These are phyloP conservation scores for Rhabdophis nuchalis DNA, from an alignment of 2,797 vertebrate species.

Conservation along the genomic window DNA sequence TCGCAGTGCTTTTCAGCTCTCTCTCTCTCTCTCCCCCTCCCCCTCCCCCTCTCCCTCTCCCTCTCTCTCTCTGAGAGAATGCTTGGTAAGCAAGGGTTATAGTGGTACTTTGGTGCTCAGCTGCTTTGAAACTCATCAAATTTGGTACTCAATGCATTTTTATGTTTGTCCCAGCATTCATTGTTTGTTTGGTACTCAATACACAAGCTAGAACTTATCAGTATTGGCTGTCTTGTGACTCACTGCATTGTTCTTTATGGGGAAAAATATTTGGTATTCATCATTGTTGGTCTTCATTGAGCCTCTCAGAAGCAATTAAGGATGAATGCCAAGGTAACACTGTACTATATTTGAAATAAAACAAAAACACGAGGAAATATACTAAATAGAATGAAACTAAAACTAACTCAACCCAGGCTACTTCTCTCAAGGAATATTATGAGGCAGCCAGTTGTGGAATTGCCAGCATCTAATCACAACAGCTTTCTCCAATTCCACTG, in stretches of 20 bases:
- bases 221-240: not conserved
- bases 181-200: not conserved
- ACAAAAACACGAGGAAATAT: not conserved
- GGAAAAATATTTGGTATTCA: not conserved
- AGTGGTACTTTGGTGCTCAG: not conserved
- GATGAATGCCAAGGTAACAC: not conserved
- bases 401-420: not conserved
- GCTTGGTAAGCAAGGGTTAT: not conserved
- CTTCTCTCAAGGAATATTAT: not conserved
- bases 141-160: not conserved
- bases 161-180: not conserved
- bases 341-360: not conserved
- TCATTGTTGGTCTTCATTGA: not conserved
- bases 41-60: too few species aligned
- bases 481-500: not conserved
- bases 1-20: too few species aligned
- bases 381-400: not conserved
- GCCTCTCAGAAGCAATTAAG: not conserved
- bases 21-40: too few species aligned
- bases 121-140: not conserved
- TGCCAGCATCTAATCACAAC: not conserved
- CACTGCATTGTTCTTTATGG: not conserved
- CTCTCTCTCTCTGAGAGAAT: not conserved
- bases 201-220: not conserved
- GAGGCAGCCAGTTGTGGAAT: not conserved